Percentiles rank a stretch among this genome's conserved stretches.
Conservation (phyloP, 2,888 invertebrate species). For the Anthophora plumipes region DNA sequence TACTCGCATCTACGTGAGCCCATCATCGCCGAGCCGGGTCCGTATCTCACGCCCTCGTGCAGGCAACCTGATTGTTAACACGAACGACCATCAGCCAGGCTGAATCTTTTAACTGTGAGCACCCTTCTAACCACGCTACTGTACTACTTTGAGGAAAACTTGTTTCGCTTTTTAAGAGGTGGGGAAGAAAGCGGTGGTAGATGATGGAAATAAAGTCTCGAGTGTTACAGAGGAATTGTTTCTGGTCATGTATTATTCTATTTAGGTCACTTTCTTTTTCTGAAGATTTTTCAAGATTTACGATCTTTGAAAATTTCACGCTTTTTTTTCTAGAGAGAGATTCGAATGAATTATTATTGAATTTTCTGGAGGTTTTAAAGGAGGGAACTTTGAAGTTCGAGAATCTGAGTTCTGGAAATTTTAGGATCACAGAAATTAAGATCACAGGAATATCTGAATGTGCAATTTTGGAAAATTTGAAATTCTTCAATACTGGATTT, state of each 20-base stretch:
- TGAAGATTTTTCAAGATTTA: too few species aligned
- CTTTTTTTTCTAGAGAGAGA: too few species aligned
- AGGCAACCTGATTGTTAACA: conserved; percentile 87
- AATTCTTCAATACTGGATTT: too few species aligned
- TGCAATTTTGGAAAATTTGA: too few species aligned
- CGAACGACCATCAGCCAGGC: conserved; percentile 29
- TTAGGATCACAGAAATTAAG: too few species aligned
- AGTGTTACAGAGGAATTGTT: background rate
- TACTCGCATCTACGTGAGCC: conserved; percentile 92
- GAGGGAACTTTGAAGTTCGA: too few species aligned
- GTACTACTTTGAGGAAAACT: background rate
- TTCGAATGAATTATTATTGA: too few species aligned
- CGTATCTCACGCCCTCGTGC: conserved; percentile 90
- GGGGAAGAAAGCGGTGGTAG: background rate
- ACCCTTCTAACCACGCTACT: background rate
- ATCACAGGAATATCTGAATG: too few species aligned
- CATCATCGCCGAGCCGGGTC: conserved; percentile 93
- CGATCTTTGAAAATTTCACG: too few species aligned
- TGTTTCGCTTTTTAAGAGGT: background rate
- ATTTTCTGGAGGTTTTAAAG: too few species aligned
- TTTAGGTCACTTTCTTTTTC: too few species aligned
- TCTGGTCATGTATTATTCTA: background rate
- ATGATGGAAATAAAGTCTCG: conserved; percentile 1
- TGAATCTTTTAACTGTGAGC: conserved; percentile 13
- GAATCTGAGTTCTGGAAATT: too few species aligned